Evolutionary conservation across 2,888 invertebrate genomes (phyloP), one percentile per base, ranked within the genome.

Genomic region (Chaetogeoica ovagalla): DNA sequence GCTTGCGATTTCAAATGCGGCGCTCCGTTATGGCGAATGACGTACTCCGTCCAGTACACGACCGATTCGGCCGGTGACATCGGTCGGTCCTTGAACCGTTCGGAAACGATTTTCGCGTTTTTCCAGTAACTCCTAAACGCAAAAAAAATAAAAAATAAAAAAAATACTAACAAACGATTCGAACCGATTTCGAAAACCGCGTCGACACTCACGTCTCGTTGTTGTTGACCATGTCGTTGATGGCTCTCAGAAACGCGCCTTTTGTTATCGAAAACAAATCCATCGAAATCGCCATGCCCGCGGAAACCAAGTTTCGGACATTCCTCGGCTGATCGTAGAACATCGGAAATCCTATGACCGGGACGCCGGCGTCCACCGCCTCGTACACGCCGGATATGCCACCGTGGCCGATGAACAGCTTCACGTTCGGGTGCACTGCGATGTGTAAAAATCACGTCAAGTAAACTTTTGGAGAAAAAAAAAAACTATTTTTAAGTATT

Each of bases 361-460:
- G 82, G 0, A 77, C 60, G 1, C 71, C 66, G 2, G 72, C 68
- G 39, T 76, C 66, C 15, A 77, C 63, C 0, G 81, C 71, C 43
- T 81, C 76, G 23, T 81, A 76, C 39, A 75, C 30, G 11, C 81
- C 76, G 0, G 76, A 65, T 48, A 68, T 76, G 17, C 77, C 77
- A 5, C 77, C 71, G 48, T 82, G 82, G 11, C 71, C 9, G 7
- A 77, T 77, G 21, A 77, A 77, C 23, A 76, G 52, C 59, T 71
- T 71, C 7, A 82, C 72, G 9, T 82, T 82, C 5, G 76, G 76
- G 30, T 82, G 81, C 63, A 57, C 81, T 82, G 23, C n/a, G 59
- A 68, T 55, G 2, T 17, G 23, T 57, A 19, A 4, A 37, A 39
- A 65, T 3, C 37, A 43, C 43, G 43, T 9, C 43, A 8, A 21